These are phyloP conservation scores for Trachelus tabidus DNA, from an alignment of 2,888 invertebrate genomes.

Conservation along the genomic window DNA sequence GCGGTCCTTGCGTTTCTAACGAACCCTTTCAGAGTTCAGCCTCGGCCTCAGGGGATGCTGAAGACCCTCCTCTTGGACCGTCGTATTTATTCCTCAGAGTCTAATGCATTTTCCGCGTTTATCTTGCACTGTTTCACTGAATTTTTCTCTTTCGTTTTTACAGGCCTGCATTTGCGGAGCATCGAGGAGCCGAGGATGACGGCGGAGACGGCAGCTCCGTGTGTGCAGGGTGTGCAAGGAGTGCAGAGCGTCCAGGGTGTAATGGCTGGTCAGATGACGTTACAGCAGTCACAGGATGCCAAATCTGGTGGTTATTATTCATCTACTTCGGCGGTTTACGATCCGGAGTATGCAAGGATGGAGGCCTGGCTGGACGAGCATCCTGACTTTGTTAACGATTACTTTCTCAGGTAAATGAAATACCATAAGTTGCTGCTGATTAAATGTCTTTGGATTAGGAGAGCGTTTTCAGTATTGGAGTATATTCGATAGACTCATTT, in stretches of 20 bases:
- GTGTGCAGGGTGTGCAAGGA: slow-evolving; percentile 76
- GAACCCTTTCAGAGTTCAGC: background rate
- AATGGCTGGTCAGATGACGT: slow-evolving; percentile 47
- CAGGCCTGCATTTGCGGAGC: slow-evolving; percentile 88
- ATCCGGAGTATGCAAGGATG: slow-evolving; percentile 89
- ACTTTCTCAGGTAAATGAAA: slow-evolving; percentile 82
- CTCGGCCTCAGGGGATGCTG: background rate
- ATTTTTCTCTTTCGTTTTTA: slow-evolving; percentile 64
- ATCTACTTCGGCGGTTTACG: slow-evolving; percentile 70
- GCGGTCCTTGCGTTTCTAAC: background rate
- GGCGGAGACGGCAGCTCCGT: slow-evolving; percentile 73
- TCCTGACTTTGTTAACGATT: slow-evolving; percentile 94
- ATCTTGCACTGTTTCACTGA: background rate
- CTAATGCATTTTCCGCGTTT: background rate
- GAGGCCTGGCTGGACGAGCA: slow-evolving; percentile 98
- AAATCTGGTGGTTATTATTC: slow-evolving; percentile 51
- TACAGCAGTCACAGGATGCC: slow-evolving; percentile 54
- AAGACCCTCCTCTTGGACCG: background rate
- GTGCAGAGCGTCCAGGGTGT: slow-evolving; percentile 59
- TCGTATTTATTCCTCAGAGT: background rate
- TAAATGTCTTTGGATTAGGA: background rate
- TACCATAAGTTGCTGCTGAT: background rate
- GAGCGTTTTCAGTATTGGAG: background rate
- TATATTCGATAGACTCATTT: background rate
- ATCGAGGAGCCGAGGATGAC: slow-evolving; percentile 83